Evolutionary conservation across 2,113 vertebrate species (phyloP).

Genomic region (Hystrix cristata): DNA sequence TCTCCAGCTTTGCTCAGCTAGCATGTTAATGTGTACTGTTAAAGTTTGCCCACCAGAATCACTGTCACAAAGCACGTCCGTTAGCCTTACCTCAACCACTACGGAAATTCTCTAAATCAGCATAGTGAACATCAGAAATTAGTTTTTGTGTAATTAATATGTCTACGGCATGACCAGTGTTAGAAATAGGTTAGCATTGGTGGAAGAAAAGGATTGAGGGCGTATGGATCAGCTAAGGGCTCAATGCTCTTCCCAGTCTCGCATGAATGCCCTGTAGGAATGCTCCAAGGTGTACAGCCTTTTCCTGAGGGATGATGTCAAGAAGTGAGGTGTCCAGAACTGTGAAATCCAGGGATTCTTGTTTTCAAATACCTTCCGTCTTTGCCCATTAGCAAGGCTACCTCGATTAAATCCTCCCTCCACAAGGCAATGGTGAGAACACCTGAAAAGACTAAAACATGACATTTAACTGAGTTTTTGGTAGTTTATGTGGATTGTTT

Average conservation of each 20-base stretch:
- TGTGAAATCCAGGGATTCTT: not conserved
- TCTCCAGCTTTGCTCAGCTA: not conserved
- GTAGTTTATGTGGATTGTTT: not conserved
- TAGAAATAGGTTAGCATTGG: not conserved
- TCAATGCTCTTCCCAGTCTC: not conserved
- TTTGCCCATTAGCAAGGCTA: not conserved
- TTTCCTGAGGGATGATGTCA: not conserved
- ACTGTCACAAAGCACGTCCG: not conserved
- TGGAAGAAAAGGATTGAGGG: not conserved
- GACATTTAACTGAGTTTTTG: not conserved
- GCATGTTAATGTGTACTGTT: too few species aligned
- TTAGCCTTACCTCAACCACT: not conserved
- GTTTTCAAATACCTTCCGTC: not conserved
- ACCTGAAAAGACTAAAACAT: not conserved
- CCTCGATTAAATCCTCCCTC: not conserved
- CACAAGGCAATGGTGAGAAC: not conserved
- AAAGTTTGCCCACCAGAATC: not conserved
- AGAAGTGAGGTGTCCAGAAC: not conserved
- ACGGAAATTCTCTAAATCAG: not conserved
- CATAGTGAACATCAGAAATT: not conserved
- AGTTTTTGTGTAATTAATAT: not conserved
- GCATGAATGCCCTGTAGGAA: not conserved
- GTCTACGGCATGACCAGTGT: not conserved
- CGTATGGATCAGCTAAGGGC: not conserved
- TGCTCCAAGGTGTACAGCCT: not conserved